phyloP scores from a whole-genome alignment of 2,888 invertebrate species.

The Yponomeuta plumbellus region DNA sequence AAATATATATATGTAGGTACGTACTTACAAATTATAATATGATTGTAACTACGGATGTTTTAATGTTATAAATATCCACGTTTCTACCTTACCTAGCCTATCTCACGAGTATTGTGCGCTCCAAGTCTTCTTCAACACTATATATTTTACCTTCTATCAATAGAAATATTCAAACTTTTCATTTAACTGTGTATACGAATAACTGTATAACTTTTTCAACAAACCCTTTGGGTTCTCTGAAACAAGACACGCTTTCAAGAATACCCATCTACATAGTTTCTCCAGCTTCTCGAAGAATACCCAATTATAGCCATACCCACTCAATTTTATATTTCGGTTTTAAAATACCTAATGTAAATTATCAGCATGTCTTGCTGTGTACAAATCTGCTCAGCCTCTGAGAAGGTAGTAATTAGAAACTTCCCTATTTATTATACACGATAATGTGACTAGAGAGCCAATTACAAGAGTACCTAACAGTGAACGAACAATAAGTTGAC shows the following conservation, averaged over 20 bases:
- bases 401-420: not conserved
- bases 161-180: conserved; percentile 22
- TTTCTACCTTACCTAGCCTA: conserved; percentile 29
- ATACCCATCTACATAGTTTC: not conserved
- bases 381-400: not conserved
- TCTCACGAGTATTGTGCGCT: conserved; percentile 73
- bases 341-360: too few relatives aligned
- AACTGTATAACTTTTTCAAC: not conserved
- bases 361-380: not conserved
- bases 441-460: not conserved
- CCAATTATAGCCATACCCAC: too few relatives aligned
- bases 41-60: not conserved
- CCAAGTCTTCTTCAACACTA: conserved; percentile 49
- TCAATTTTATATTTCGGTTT: too few relatives aligned
- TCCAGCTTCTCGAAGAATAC: too few relatives aligned
- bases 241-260: conserved; percentile 4
- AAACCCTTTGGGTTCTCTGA: not conserved
- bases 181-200: not conserved
- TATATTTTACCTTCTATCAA: conserved; percentile 39
- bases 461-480: not conserved
- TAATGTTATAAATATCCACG: conserved; percentile 3
- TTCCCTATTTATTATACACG: not conserved
- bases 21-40: not conserved
- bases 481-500: not conserved
- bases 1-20: not conserved